Conservation (phyloP, 2,888 invertebrate species). For the Volucella inanis region DNA sequence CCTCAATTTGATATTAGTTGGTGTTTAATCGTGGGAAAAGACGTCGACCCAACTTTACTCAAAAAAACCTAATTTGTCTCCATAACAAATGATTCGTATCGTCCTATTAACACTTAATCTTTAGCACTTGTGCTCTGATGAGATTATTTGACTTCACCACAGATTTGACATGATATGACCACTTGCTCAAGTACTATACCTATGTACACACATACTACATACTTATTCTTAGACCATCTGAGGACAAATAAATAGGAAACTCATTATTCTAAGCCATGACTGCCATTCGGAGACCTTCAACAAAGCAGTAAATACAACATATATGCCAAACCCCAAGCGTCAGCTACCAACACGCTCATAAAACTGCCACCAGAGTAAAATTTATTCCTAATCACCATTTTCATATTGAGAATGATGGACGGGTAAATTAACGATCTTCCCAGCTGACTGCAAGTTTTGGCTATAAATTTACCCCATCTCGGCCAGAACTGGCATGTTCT, state of each 20-base stretch:
- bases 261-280: neutral
- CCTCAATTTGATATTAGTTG: no score
- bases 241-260: neutral
- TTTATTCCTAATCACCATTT: constrained; percentile 52
- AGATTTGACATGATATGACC: no score
- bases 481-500: neutral
- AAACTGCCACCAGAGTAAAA: constrained; percentile 41
- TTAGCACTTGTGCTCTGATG: no score
- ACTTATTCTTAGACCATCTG: neutral
- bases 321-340: neutral
- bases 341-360: constrained; percentile 26
- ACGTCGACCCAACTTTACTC: no score
- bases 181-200: no score
- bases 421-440: constrained; percentile 34
- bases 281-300: neutral
- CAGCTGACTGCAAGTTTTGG: neutral
- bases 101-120: no score
- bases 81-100: no score
- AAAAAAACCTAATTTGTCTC: no score
- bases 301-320: constrained; percentile 13
- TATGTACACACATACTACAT: neutral
- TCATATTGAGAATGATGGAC: constrained; percentile 45
- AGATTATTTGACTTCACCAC: no score
- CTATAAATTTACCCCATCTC: constrained; percentile 39
- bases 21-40: no score